Base-by-base conservation (phyloP, 2,113 vertebrate species). In the Lasiurus borealis region DNA sequence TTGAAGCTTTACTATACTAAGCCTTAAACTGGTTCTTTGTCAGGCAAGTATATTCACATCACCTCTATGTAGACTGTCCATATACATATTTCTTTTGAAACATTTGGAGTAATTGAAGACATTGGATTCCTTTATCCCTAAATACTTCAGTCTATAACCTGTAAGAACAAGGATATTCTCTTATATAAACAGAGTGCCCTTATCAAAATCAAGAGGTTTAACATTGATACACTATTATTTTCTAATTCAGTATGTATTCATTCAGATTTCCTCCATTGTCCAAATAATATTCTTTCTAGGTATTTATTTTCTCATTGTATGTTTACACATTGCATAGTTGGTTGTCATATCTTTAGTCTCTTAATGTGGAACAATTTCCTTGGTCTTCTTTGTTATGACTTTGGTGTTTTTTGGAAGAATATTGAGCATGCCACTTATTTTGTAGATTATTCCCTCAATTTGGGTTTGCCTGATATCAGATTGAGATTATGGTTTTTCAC, bases 151-250 rank as follows among this genome's bases (percentile, higher is more conserved):
- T 66, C 9, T 84, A 27, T 57, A 85, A 85, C 80, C 23, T 8
- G 19, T 84, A 68, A 73, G 77, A 91, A 59, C 8, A 88, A 69
- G n/a, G 23, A 40, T 87, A 54, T 14, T 85, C 18, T 96, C 46
- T 83, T 93, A 36, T 13, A 54, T 80, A 62, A 69, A 18, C 57
- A 72, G 23, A 73, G 10, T 95, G 64, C 15, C n/a, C 13, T 73
- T 73, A 80, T 3, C 27, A 88, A 82, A 90, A 59, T 92, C 77
- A 88, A 48, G 25, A 94, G 84, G 50, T 82, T 72, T 90, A 78
- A 73, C 21, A 46, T 44, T 83, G 52, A 15, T 77, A 71, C 3
- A 81, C 2, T 90, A 73, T 46, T 84, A 85, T 19, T 77, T 21
- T 62, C 13, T 93, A 82, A 71, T 36, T 27, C 27, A 52, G 0